A percentile compares a stretch with the other conserved stretches of the same genome.
Conservation (phyloP, 2,797 vertebrate species). For the Mycteria americana region DNA sequence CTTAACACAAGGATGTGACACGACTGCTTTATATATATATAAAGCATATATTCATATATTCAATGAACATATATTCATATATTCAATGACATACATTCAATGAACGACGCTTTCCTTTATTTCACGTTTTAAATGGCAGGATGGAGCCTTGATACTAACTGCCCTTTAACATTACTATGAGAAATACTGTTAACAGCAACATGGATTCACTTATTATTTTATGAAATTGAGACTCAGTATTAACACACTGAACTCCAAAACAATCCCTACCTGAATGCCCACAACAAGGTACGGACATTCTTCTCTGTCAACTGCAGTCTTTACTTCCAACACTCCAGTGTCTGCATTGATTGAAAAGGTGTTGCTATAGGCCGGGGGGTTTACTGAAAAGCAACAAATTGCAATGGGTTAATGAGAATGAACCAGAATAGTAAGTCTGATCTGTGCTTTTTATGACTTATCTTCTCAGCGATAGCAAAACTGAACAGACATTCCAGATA, state of each 20-base stretch:
- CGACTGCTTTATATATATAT: too few relatives aligned
- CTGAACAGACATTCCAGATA: not conserved
- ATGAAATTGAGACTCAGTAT: not conserved
- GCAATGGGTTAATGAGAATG: not conserved
- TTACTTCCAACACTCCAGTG: conserved; percentile 74
- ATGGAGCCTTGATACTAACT: not conserved
- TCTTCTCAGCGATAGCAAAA: not conserved
- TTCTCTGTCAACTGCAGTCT: conserved; percentile 74
- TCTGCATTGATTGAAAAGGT: conserved; percentile 52
- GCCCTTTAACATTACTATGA: not conserved
- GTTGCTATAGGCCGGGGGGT: conserved; percentile 48
- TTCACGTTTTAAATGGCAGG: not conserved
- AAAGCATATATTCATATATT: too few relatives aligned
- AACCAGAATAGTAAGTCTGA: not conserved
- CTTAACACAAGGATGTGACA: not conserved
- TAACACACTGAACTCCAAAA: not conserved
- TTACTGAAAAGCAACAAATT: conserved; percentile 65
- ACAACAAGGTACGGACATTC: conserved; percentile 62
- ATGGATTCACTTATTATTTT: not conserved
- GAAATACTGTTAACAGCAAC: not conserved
- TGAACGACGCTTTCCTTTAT: not conserved
- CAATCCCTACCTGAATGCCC: conserved; percentile 74
- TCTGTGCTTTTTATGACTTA: not conserved
- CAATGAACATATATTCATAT: not conserved
- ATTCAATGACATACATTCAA: too few relatives aligned